These are phyloP conservation scores for Hermodice carunculata DNA, from an alignment of 2,888 invertebrate species.

Conservation along the genomic window DNA sequence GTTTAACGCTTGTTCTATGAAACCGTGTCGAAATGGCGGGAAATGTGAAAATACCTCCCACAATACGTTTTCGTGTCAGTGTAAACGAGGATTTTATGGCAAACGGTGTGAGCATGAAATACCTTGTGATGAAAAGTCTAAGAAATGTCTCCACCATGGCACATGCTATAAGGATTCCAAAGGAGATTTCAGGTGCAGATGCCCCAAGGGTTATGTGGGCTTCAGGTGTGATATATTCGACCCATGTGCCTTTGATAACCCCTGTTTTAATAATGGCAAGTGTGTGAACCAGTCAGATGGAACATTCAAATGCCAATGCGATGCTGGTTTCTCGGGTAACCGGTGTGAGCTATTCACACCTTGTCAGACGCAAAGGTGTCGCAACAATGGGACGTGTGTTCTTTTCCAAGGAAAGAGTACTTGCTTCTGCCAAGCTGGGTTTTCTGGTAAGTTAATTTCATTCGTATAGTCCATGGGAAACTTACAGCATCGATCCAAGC, in stretches of 20 bases:
- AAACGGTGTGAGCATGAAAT: slow-evolving; percentile 22
- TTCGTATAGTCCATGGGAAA: no score
- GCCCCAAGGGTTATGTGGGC: slow-evolving; percentile 33
- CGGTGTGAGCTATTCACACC: slow-evolving; percentile 37
- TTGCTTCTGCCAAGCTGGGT: slow-evolving; percentile 30
- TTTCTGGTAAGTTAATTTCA: slow-evolving; percentile 26
- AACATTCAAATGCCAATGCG: slow-evolving; percentile 37
- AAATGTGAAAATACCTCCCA: slow-evolving; percentile 34
- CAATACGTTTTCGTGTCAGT: slow-evolving; percentile 39
- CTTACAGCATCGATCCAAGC: no score
- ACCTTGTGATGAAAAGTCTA: slow-evolving; percentile 33
- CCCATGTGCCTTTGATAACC: slow-evolving; percentile 24
- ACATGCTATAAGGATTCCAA: slow-evolving; percentile 14
- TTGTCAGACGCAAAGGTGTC: slow-evolving; percentile 19
- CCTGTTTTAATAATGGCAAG: slow-evolving; percentile 26
- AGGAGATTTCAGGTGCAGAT: slow-evolving; percentile 26
- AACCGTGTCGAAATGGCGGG: slow-evolving; percentile 40
- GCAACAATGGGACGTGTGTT: slow-evolving; percentile 33
- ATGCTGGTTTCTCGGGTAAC: slow-evolving; percentile 37
- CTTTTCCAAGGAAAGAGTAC: slow-evolving; percentile 6
- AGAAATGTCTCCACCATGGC: slow-evolving; percentile 35
- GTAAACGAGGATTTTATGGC: no score
- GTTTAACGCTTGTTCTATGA: slow-evolving; percentile 38
- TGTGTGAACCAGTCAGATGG: slow-evolving; percentile 24
- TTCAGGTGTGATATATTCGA: slow-evolving; percentile 33